Base-by-base conservation (phyloP, 2,113 vertebrate genomes). In the Tenrec ecaudatus region DNA sequence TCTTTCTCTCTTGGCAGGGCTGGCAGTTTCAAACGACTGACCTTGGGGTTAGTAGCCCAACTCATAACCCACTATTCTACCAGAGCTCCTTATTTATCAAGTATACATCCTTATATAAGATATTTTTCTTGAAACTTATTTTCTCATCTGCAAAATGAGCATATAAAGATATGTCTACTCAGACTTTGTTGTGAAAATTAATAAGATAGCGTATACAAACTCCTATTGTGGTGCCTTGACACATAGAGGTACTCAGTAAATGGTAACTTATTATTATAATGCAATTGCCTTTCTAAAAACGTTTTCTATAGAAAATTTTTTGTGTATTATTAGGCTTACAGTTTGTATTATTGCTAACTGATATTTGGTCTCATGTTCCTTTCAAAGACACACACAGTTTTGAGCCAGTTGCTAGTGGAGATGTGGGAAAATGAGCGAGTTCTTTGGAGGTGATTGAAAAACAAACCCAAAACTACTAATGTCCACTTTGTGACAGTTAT, bases 141-240 rank as follows among this genome's bases (percentile, higher is more conserved):
- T 85, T 20, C 20, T 91, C 15, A 62, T 73, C 3, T 76, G 33
- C 11, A 91, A 89, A 86, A 79, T 89, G 69, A 85, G 33, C 23
- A 66, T 82, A 23, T 62, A 88, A n/a, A n/a, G n/a, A 7, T 40
- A 3, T 40, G 40, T 53, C 43, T 86, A 40, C 22, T 90, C 19
- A 86, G 64, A 92, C 40, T n/a, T 68, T 82, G 78, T 43, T 86
- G 1, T 92, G 77, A 92, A 91, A 94, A 90, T 85, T 88, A 83
- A 17, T 84, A 58, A 89, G 25, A 79, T 57, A 76, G 38, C 77
- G 3, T 66, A 58, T 38, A 40, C 31, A 87, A 86, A n/a, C 62
- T 87, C 40, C 29, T 84, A 68, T 40, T 71, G 53, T 25, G 87
- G 82, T 85, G 10, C 15, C 62, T 53, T 53, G 53, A 22, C 66